Percentiles rank a stretch among this genome's conserved stretches.
Conservation (phyloP, 2,888 invertebrate species). For the Acheta domesticus region DNA sequence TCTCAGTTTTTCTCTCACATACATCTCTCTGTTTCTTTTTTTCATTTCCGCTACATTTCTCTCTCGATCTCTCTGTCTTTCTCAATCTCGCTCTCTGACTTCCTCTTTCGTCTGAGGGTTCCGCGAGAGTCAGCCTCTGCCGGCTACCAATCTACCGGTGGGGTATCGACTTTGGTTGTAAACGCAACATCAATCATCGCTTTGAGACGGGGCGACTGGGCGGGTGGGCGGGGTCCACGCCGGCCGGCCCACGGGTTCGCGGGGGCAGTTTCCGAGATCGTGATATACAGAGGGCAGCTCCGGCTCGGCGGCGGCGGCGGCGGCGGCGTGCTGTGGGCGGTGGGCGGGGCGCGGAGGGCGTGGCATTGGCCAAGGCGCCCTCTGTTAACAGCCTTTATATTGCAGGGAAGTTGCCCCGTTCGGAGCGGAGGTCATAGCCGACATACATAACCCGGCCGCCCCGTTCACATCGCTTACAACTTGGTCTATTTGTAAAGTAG, state of each 20-base stretch:
- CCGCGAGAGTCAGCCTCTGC: not conserved
- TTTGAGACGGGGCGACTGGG: not conserved
- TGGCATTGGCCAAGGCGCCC: not conserved
- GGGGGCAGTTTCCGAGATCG: not conserved
- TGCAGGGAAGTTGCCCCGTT: conserved; percentile 10
- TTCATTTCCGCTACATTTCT: not conserved
- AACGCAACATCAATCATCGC: conserved; percentile 9
- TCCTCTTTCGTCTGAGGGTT: not conserved
- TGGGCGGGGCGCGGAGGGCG: not conserved
- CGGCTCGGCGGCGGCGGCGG: not conserved
- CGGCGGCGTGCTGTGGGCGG: not conserved
- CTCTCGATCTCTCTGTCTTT: not conserved
- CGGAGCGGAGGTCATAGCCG: conserved; percentile 5
- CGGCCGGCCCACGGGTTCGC: not conserved
- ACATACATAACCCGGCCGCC: conserved; percentile 9
- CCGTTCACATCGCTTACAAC: conserved; percentile 18
- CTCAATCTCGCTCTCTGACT: not conserved
- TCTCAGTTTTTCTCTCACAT: no score
- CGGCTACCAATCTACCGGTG: not conserved
- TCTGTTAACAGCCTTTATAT: conserved; percentile 18
- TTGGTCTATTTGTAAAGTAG: conserved; percentile 18
- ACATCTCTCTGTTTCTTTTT: no score
- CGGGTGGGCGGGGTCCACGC: not conserved
- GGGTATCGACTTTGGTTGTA: conserved; percentile 10
- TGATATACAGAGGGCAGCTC: conserved; percentile 10